phyloP scores from a whole-genome alignment of 1,140 invertebrate species.

The Hypothenemus hampei region DNA sequence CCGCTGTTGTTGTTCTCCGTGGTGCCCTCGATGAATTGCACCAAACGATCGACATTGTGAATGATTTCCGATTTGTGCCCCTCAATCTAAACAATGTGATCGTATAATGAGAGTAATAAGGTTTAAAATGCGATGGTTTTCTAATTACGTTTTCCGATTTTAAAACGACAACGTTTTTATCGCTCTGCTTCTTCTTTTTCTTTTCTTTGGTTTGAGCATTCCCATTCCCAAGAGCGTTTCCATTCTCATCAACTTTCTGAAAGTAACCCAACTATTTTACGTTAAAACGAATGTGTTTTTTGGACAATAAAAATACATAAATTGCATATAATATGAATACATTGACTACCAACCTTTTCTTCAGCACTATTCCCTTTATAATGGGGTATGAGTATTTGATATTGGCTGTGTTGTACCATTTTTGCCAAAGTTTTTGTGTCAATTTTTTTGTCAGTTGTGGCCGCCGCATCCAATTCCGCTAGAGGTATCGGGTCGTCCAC shows the following conservation, averaged over 20 bases:
- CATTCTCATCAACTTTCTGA: constrained; percentile 52
- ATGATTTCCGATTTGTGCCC: constrained; percentile 44
- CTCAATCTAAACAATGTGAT: constrained; percentile 32
- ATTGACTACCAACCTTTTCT: constrained; percentile 25
- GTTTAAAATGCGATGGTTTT: background rate
- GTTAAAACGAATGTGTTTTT: constrained; percentile 5
- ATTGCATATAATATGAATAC: background rate
- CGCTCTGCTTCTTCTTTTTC: constrained; percentile 37
- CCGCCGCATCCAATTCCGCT: constrained; percentile 9
- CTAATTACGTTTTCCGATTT: constrained; percentile 35
- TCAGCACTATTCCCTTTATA: constrained; percentile 18
- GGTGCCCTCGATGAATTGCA: constrained; percentile 52
- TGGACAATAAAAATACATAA: background rate
- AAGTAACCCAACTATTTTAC: constrained; percentile 28
- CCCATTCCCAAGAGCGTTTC: constrained; percentile 48
- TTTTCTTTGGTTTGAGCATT: constrained; percentile 38
- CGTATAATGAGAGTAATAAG: background rate
- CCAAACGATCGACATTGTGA: constrained; percentile 47
- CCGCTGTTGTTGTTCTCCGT: too few species aligned
- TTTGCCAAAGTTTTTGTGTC: constrained; percentile 20
- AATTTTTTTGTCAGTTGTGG: constrained; percentile 20
- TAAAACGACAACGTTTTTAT: constrained; percentile 38
- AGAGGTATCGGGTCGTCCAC: constrained; percentile 35
- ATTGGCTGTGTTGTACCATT: constrained; percentile 29
- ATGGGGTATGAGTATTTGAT: constrained; percentile 27